Evolutionary conservation across 1,140 invertebrate genomes (phyloP), one percentile per base, ranked within the genome.

Genomic region (Scaptomyza pallida): DNA sequence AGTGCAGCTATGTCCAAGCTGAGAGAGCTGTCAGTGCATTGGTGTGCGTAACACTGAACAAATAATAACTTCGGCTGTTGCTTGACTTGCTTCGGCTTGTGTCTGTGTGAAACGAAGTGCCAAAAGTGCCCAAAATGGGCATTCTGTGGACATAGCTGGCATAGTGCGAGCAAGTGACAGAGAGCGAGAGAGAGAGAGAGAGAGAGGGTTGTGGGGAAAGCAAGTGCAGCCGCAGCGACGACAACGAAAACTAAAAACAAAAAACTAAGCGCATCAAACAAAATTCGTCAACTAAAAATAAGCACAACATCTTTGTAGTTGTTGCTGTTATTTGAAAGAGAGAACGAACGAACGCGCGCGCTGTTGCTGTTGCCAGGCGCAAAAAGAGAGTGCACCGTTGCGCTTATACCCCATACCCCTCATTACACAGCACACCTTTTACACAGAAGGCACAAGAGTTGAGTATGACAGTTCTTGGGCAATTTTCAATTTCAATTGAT

Each of bases 401-500:
- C 37, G 43, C 21, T 16, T 16, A 37, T 5, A 26, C 8, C 13
- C 15, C 5, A 5, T 26, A 2, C 33, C 0, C 41, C 1, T 19
- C n/a, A 16, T 23, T 6, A 13, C 50, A 33, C 9, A n/a, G 4
- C 17, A n/a, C 62, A 55, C 63, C 50, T 61, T 55, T 26, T 10
- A 19, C 33, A n/a, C n/a, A n/a, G n/a, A n/a, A 30, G 13, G 15
- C 50, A 33, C 55, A 51, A 21, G 44, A 43, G 23, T 72, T 72
- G 55, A 72, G 54, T 67, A n/a, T n/a, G 69, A 72, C 69, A 72
- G 69, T 67, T 72, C 55, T 72, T 72, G 62, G 69, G 69, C 68
- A 82, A 82, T 78, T 82, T n/a, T 82, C 70, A 82, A 78, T 82
- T 82, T 82, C 78, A 82, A 82, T 82, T 82, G 78, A 82, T 82